These are phyloP conservation scores for Drosophila mulleri DNA, from an alignment of 2,888 invertebrate genomes.

Conservation along the genomic window DNA sequence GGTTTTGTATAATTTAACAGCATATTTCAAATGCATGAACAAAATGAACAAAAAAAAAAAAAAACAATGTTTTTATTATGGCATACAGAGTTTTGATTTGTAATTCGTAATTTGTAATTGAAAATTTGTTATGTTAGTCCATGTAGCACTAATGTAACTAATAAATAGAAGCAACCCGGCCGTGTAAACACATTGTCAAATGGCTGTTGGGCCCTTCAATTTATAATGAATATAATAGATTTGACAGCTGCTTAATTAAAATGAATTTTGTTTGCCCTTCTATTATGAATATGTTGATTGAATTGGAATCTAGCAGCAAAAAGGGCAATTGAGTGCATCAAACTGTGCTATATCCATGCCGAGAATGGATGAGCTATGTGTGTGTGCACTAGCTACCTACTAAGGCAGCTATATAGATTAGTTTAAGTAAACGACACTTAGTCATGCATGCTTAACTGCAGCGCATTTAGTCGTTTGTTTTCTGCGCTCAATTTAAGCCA, in stretches of 20 bases:
- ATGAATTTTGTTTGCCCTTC: neutral
- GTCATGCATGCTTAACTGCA: neutral
- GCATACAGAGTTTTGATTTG: too few species aligned
- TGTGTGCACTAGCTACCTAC: too few species aligned
- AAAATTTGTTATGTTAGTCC: too few species aligned
- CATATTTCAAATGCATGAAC: too few species aligned
- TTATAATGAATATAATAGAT: slow-evolving; percentile 5
- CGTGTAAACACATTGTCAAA: neutral
- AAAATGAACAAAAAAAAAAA: too few species aligned
- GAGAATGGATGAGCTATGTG: too few species aligned
- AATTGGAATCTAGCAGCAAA: neutral
- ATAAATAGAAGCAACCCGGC: neutral
- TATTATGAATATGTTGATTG: neutral
- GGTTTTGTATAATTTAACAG: too few species aligned
- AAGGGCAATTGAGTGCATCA: neutral
- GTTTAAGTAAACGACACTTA: neutral
- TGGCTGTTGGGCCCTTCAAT: slow-evolving; percentile 2
- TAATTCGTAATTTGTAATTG: too few species aligned
- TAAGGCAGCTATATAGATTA: neutral
- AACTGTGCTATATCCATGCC: neutral
- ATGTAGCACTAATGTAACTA: too few species aligned
- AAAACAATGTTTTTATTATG: too few species aligned
- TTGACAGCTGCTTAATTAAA: slow-evolving; percentile 15
- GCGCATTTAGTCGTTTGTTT: slow-evolving; percentile 1
- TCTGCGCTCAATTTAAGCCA: neutral